Percentiles rank a stretch among this genome's conserved stretches.
Evolutionary conservation across 37 sponge, comb jelly and placozoan species (phyloP).

Genomic region (Chondrilla cf. caribensis): DNA sequence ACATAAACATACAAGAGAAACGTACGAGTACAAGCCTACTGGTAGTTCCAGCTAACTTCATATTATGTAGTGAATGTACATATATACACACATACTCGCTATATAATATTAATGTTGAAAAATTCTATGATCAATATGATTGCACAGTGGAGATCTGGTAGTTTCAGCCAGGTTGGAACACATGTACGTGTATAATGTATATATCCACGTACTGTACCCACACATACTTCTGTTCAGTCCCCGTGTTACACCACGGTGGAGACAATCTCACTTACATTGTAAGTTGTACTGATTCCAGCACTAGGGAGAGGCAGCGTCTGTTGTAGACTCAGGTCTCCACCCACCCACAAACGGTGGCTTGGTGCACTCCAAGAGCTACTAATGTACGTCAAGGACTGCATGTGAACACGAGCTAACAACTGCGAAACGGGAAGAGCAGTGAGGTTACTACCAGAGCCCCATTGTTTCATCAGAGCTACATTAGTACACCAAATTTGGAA

Average conservation of each 20-base stretch:
- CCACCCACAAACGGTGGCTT: conserved; percentile 46
- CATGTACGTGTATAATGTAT: neutral
- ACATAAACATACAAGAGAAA: too few species aligned
- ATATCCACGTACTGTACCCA: neutral
- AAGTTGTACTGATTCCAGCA: conserved; percentile 44
- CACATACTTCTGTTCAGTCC: neutral
- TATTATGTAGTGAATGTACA: too few species aligned
- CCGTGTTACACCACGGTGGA: neutral
- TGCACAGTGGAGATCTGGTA: too few species aligned
- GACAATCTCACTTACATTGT: conserved; percentile 32
- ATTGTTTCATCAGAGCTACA: too few species aligned
- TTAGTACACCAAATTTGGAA: too few species aligned
- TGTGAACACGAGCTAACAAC: conserved; percentile 32
- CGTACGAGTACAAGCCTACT: too few species aligned
- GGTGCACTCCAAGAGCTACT: conserved; percentile 52
- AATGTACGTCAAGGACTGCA: conserved; percentile 61
- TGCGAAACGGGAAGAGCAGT: conserved; percentile 6
- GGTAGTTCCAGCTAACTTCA: too few species aligned
- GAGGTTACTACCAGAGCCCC: neutral
- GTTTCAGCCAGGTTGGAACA: too few species aligned
- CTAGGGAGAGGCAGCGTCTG: conserved; percentile 77
- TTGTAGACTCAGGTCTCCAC: conserved; percentile 50
- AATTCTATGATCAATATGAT: too few species aligned
- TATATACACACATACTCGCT: too few species aligned
- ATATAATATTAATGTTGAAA: too few species aligned